Conservation (phyloP, 2,888 invertebrate genomes). For the Fissipunctia ypsillon region DNA sequence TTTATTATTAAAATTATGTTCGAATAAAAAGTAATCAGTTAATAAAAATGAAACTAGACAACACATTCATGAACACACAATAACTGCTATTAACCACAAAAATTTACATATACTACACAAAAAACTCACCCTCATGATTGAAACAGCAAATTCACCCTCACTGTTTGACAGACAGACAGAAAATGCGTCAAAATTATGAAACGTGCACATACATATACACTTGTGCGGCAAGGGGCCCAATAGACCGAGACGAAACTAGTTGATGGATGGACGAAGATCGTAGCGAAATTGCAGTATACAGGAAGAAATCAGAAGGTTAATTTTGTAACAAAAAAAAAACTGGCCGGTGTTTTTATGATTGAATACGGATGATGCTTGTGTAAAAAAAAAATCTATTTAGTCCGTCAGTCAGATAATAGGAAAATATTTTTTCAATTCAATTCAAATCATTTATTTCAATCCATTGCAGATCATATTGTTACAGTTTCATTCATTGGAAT, state of each 20-base stretch:
- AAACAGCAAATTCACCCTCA: slow-evolving; percentile 42
- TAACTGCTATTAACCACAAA: neutral
- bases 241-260: slow-evolving; percentile 69
- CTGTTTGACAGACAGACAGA: slow-evolving; percentile 60
- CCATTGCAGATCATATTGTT: too few species aligned
- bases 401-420: too few species aligned
- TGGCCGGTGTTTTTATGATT: too few species aligned
- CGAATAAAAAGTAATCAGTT: neutral
- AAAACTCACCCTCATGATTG: slow-evolving; percentile 77
- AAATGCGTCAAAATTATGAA: slow-evolving; percentile 39
- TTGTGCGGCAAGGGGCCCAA: slow-evolving; percentile 64
- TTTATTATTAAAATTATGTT: neutral
- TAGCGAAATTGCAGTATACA: slow-evolving; percentile 52
- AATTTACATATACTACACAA: slow-evolving; percentile 3
- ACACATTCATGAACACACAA: neutral
- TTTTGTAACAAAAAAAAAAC: neutral
- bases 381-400: too few species aligned
- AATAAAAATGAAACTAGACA: neutral
- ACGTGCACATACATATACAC: slow-evolving; percentile 71
- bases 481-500: too few species aligned
- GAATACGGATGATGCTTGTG: too few species aligned
- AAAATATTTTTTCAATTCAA: too few species aligned
- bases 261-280: slow-evolving; percentile 29
- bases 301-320: slow-evolving; percentile 14
- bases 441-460: too few species aligned